Base-by-base conservation (phyloP, 2,888 invertebrate genomes). In the Nymphalis urticae region DNA sequence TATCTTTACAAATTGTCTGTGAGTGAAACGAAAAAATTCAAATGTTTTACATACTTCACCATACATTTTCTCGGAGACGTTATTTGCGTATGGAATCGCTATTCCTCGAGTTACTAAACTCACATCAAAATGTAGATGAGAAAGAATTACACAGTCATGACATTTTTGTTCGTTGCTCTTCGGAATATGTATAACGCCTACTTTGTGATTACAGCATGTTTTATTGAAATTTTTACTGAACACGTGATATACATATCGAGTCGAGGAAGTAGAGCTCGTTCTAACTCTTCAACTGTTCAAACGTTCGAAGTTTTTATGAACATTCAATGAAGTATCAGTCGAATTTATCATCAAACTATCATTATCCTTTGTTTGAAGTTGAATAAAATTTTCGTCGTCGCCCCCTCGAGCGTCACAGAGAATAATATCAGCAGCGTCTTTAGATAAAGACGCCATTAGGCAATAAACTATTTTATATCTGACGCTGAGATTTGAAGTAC, bases 41-140 rank as follows among this genome's bases (percentile, higher is more conserved):
- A 48, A 21, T n/a, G 36, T 27, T 50, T 56, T 51, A 48, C 36
- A 66, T 53, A 69, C 48, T 36, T 32, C 27, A 19, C 64, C 21
- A 66, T 63, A 71, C 65, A 56, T 71, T 67, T 69, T 48, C 69
- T 59, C 61, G 24, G 17, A 53, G 61, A 59, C 63, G 65, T 71
- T 77, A 74, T 75, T 76, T 76, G 73, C 77, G 80, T 76, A 79
- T 77, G 75, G 77, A 79, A 79, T 77, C 77, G 78, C 77, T 77
- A 80, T 79, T 81, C 80, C 65, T 74, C 69, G 70, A 77, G 76
- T 77, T 76, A 69, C 75, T 74, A 72, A 77, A 77, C 77, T 77
- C 79, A 68, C 75, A 78, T 79, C 80, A 77, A 79, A 79, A 79
- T 78, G 78, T 73, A 80, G 76, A 79, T 79, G 77, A 76, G 75